Percentiles rank a stretch among this genome's conserved stretches.
Evolutionary conservation across 2,113 vertebrate species (phyloP).

Genomic region (Platycercus adscitus): DNA sequence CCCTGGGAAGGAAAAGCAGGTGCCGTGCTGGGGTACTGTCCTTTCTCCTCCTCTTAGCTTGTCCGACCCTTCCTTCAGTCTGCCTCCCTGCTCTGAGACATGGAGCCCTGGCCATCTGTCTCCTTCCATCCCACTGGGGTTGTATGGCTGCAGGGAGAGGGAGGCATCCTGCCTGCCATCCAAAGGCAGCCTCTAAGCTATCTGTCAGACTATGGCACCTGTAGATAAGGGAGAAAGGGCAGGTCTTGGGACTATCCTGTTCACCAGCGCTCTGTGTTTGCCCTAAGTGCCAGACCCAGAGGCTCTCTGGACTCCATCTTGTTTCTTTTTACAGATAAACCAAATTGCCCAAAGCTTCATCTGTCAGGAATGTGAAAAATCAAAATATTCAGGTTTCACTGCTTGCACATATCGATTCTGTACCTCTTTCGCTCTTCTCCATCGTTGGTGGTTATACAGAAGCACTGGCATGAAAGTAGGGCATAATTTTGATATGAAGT

Average conservation of each 20-base stretch:
- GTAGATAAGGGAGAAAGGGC: background rate
- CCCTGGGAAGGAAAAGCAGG: background rate
- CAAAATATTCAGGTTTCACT: background rate
- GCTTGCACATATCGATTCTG: background rate
- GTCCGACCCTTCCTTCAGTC: background rate
- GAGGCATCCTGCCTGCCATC: background rate
- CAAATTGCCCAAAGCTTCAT: background rate
- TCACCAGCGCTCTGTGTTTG: background rate
- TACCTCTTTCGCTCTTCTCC: background rate
- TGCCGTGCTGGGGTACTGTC: accelerated
- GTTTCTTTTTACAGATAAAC: background rate
- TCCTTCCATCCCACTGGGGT: background rate
- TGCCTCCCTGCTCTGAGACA: background rate
- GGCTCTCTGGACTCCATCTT: background rate
- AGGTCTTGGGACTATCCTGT: accelerated
- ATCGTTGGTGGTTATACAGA: background rate
- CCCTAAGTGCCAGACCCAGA: background rate
- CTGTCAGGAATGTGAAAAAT: slow-evolving; percentile 10
- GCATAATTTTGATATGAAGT: background rate
- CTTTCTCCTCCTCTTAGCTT: background rate
- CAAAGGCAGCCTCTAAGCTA: background rate
- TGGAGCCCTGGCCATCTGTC: accelerated
- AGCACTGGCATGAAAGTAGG: background rate
- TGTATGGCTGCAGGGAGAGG: background rate
- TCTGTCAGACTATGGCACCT: background rate